Percentiles rank a stretch among this genome's conserved stretches.
Conservation (phyloP, 2,797 vertebrate species). For the Gambelia wislizenii region DNA sequence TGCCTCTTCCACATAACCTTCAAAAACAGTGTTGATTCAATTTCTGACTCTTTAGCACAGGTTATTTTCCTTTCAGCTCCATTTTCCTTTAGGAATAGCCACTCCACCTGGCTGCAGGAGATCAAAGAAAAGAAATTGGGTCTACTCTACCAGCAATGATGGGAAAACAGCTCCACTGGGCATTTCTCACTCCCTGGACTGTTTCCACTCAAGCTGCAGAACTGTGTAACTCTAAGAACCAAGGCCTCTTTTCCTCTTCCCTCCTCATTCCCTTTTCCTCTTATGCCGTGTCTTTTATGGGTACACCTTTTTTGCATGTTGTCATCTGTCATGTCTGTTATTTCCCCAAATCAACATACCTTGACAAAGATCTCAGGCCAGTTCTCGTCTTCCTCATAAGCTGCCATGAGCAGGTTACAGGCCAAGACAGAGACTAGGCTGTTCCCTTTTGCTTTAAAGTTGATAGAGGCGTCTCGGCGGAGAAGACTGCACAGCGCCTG, state of each 20-base stretch:
- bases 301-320: not conserved
- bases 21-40: not conserved
- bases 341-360: constrained; percentile 69
- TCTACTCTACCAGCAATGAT: not conserved
- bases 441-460: constrained; percentile 98
- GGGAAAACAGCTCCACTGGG: not conserved
- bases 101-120: not conserved
- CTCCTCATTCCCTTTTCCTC: not conserved
- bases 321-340: no score
- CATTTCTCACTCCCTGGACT: not conserved
- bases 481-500: constrained; percentile 96
- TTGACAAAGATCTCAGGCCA: constrained; percentile 99
- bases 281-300: not conserved
- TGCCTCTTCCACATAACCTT: not conserved
- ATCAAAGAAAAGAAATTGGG: not conserved
- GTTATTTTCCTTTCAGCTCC: not conserved
- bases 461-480: constrained; percentile 94
- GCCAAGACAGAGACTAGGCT: constrained; percentile 95
- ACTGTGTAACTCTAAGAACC: not conserved
- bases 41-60: not conserved
- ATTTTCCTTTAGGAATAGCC: not conserved
- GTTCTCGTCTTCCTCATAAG: constrained; percentile 98
- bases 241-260: no score
- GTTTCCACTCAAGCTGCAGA: not conserved
- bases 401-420: constrained; percentile 97